These are phyloP conservation scores for Thysanoteuthis rhombus DNA, from an alignment of 2,888 invertebrate genomes.

Conservation along the genomic window DNA sequence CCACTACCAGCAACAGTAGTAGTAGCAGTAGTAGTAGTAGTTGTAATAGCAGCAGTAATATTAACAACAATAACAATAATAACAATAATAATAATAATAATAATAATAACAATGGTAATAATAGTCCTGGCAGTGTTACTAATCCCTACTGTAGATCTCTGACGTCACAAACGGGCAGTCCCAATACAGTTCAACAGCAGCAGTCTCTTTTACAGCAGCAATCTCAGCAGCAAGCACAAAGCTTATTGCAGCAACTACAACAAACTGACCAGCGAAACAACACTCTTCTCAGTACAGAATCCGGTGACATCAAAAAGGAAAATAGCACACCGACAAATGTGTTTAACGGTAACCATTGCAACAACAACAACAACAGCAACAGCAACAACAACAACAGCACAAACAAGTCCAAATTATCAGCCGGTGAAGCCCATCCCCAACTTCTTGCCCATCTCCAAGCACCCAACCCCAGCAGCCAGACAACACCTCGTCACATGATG, in stretches of 20 bases:
- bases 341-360: slow-evolving; percentile 22
- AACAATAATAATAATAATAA: not conserved
- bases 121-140: not conserved
- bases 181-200: not conserved
- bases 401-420: slow-evolving; percentile 46
- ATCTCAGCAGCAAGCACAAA: not conserved
- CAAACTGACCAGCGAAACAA: not conserved
- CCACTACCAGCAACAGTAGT: slow-evolving; percentile 15
- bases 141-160: not conserved
- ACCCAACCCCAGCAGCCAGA: slow-evolving; percentile 39
- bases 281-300: not conserved
- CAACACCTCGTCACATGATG: slow-evolving; percentile 26
- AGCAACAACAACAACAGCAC: not conserved
- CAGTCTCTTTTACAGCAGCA: not conserved
- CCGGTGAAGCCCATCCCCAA: slow-evolving; percentile 58
- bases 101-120: not conserved
- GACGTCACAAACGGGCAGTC: slow-evolving; percentile 12
- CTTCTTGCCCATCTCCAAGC: slow-evolving; percentile 59
- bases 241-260: not conserved
- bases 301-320: slow-evolving; percentile 43
- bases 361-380: slow-evolving; percentile 20
- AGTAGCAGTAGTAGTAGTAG: slow-evolving; percentile 25
- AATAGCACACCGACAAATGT: slow-evolving; percentile 41
- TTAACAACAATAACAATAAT: not conserved
- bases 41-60: slow-evolving; percentile 19